Percentiles rank a stretch among this genome's conserved stretches.
Evolutionary conservation across 2,113 vertebrate species (phyloP).

Genomic region (Hippotragus niger): DNA sequence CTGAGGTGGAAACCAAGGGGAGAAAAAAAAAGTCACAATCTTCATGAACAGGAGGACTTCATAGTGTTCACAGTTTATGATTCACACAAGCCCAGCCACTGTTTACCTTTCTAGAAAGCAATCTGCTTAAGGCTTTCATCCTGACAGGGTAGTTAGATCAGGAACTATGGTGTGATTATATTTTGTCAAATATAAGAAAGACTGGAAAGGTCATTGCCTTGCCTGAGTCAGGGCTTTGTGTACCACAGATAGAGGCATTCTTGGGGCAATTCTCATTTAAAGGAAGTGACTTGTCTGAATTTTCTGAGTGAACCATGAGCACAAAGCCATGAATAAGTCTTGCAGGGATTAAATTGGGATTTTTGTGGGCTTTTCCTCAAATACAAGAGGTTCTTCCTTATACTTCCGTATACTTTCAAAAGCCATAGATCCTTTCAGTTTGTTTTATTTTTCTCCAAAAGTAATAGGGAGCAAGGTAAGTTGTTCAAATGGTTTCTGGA

Average conservation of each 20-base stretch:
- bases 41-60: not conserved
- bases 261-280: not conserved
- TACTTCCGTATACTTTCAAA: not conserved
- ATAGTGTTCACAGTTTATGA: not conserved
- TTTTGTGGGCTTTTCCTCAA: not conserved
- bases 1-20: not conserved
- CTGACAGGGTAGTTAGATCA: not conserved
- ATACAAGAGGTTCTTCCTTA: not conserved
- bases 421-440: not conserved
- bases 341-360: not conserved
- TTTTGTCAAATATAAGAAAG: conserved; percentile 9
- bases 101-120: conserved; percentile 17
- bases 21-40: not conserved
- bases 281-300: conserved; percentile 14
- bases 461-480: not conserved
- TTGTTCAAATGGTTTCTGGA: not conserved
- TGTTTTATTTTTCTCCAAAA: not conserved
- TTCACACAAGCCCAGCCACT: not conserved
- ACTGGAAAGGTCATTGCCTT: not conserved
- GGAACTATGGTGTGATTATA: not conserved
- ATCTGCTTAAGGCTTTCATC: not conserved
- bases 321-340: not conserved
- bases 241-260: not conserved
- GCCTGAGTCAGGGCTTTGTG: not conserved
- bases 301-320: not conserved